phyloP scores from a whole-genome alignment of 2,113 vertebrate genomes.

The Aegypius monachus region DNA sequence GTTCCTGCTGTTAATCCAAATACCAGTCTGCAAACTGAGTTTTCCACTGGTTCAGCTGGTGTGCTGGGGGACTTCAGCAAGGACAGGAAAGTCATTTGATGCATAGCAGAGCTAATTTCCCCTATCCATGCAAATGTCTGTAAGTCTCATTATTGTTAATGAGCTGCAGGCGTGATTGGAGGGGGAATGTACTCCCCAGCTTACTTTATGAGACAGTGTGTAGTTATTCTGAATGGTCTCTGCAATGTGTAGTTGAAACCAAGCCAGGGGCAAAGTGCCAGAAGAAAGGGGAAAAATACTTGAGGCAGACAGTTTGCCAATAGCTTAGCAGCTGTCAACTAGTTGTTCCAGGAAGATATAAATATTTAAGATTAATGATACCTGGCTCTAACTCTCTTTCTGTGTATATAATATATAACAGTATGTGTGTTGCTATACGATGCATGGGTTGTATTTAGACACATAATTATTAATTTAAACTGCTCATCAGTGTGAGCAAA shows the following conservation, averaged over 20 bases:
- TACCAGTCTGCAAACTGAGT: neutral
- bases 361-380: constrained; percentile 34
- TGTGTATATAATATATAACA: neutral
- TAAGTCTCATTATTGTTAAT: neutral
- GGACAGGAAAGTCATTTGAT: neutral
- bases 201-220: neutral
- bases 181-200: neutral
- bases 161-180: neutral
- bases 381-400: neutral
- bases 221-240: neutral
- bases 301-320: constrained; percentile 3
- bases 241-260: constrained; percentile 3
- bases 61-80: neutral
- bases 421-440: neutral
- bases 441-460: neutral
- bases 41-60: neutral
- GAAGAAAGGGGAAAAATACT: neutral
- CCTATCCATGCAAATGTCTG: neutral
- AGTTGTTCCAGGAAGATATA: constrained; percentile 14
- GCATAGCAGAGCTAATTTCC: neutral
- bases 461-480: neutral
- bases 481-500: neutral
- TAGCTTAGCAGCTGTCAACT: constrained; percentile 55
- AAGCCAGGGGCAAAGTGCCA: constrained; percentile 19
- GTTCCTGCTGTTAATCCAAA: neutral